A percentile compares a stretch with the other conserved stretches of the same genome.
Evolutionary conservation across 2,113 vertebrate species (phyloP).

Genomic region (Upupa epops): DNA sequence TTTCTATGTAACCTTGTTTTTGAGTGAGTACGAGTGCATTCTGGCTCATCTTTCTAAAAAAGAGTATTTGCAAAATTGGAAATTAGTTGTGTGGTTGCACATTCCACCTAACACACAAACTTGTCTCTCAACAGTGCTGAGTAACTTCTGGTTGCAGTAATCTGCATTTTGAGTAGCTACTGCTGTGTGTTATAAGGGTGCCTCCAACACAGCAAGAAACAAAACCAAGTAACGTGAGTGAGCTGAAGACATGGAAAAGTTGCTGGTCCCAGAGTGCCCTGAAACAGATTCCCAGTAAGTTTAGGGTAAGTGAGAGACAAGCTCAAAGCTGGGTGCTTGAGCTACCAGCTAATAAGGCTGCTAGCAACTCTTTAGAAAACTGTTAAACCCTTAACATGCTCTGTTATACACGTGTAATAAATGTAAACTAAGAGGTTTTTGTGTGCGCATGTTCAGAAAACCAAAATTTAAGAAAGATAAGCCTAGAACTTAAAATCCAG

Average conservation of each 20-base stretch:
- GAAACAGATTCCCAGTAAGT: not conserved
- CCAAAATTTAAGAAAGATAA: not conserved
- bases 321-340: not conserved
- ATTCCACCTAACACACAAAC: too few species aligned
- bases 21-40: too few species aligned
- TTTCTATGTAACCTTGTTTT: too few species aligned
- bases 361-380: not conserved
- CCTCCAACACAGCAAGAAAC: not conserved
- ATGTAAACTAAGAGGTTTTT: not conserved
- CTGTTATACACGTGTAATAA: not conserved
- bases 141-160: too few species aligned
- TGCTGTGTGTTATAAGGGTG: too few species aligned
- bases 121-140: too few species aligned
- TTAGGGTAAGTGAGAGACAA: not conserved
- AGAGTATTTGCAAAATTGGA: too few species aligned
- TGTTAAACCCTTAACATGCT: not conserved
- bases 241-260: not conserved
- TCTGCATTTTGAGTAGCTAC: too few species aligned
- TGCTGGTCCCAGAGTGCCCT: not conserved
- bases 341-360: not conserved
- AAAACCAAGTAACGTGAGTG: not conserved
- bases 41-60: too few species aligned
- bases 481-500: not conserved
- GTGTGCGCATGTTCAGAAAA: not conserved
- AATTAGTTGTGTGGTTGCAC: too few species aligned